A percentile compares a stretch with the other conserved stretches of the same genome.
phyloP scores from a whole-genome alignment of 2,113 vertebrate genomes.

The Gopherus flavomarginatus region DNA sequence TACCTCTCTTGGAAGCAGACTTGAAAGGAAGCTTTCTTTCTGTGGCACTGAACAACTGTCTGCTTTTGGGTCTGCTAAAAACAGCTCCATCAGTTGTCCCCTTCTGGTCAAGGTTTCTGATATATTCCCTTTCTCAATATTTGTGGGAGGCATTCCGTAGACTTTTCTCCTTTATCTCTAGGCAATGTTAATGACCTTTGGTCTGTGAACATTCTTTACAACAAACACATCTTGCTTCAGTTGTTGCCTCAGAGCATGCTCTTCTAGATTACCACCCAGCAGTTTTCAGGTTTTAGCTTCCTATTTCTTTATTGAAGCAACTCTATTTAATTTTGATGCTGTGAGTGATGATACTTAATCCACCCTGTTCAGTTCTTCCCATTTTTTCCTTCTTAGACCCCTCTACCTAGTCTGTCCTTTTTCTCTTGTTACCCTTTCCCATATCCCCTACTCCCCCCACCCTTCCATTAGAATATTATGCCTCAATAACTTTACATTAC shows the following conservation, averaged over 20 bases:
- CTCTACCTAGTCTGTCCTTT: not conserved
- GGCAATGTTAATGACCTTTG: not conserved
- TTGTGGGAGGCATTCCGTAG: not conserved
- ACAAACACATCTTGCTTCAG: not conserved
- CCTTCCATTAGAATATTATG: not conserved
- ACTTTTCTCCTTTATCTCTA: not conserved
- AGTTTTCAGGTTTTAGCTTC: not conserved
- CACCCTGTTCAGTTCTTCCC: not conserved
- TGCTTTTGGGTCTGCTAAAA: not conserved
- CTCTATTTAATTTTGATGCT: not conserved
- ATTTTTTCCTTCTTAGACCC: not conserved
- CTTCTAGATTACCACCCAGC: not conserved
- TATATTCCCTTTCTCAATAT: not conserved
- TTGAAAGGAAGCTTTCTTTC: accelerated
- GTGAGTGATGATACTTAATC: not conserved
- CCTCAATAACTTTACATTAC: not conserved
- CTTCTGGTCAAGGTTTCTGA: not conserved
- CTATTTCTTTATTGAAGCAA: not conserved
- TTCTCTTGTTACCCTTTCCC: not conserved
- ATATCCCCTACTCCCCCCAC: not conserved
- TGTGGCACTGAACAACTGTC: not conserved
- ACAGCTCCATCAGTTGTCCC: not conserved
- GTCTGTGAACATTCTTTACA: not conserved
- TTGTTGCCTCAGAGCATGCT: not conserved
- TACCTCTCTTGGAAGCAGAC: not conserved